Conservation (phyloP, 1,140 invertebrate genomes). For the Brachionus manjavacas region DNA sequence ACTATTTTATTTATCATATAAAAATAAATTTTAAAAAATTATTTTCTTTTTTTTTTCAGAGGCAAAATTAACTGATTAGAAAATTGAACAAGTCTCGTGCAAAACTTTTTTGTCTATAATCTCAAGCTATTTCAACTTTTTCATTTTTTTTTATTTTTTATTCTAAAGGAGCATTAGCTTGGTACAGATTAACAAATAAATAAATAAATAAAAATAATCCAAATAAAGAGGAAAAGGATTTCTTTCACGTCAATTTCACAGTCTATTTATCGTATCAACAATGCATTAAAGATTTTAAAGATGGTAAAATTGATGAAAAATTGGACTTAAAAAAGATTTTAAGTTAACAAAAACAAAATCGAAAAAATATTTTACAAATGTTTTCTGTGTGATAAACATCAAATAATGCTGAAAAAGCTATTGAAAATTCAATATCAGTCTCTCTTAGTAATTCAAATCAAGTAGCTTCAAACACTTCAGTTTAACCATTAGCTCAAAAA, state of each 20-base stretch:
- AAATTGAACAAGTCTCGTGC: too few relatives aligned
- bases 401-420: not conserved
- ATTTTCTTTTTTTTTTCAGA: not conserved
- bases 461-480: not conserved
- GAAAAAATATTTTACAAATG: not conserved
- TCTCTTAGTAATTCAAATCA: not conserved
- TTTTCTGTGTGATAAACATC: not conserved
- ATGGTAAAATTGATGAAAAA: not conserved
- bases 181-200: too few relatives aligned
- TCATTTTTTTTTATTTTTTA: too few relatives aligned
- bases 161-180: too few relatives aligned
- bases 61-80: not conserved
- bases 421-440: not conserved
- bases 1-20: too few relatives aligned
- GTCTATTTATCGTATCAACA: conserved; percentile 1
- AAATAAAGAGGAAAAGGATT: not conserved
- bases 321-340: not conserved
- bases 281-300: not conserved
- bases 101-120: too few relatives aligned
- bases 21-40: too few relatives aligned
- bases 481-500: not conserved
- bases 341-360: not conserved
- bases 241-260: not conserved
- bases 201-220: not conserved
- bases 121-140: too few relatives aligned